Evolutionary conservation across 2,797 vertebrate genomes (phyloP).

Genomic region (Pagetopsis macropterus): DNA sequence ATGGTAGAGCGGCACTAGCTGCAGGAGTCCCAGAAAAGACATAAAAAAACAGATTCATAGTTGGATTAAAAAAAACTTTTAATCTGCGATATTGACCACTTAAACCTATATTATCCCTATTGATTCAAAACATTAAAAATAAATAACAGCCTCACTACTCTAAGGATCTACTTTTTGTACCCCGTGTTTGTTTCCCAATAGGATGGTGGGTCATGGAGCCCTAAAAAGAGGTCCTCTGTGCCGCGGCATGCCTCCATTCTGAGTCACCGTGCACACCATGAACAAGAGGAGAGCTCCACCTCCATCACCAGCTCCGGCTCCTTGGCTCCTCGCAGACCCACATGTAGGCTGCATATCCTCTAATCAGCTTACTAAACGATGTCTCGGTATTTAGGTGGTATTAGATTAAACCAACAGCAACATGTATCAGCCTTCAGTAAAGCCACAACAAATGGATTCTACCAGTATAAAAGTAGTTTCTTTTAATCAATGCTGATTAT

Average conservation of each 20-base stretch:
- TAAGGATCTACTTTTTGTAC: slow-evolving; percentile 26
- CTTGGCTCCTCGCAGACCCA: slow-evolving; percentile 89
- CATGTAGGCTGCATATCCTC: slow-evolving; percentile 84
- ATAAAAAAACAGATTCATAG: background rate
- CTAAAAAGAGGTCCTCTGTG: slow-evolving; percentile 92
- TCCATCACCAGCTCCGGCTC: slow-evolving; percentile 87
- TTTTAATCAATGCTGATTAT: background rate
- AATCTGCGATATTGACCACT: background rate
- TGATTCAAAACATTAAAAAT: background rate
- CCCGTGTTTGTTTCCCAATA: slow-evolving; percentile 66
- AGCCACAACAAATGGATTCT: background rate
- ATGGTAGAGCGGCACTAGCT: slow-evolving; percentile 10
- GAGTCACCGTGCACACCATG: slow-evolving; percentile 87
- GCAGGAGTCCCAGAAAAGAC: slow-evolving; percentile 18
- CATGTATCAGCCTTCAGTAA: background rate
- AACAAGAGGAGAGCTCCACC: slow-evolving; percentile 94
- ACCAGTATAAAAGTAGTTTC: background rate
- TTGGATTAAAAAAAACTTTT: background rate
- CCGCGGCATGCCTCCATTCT: slow-evolving; percentile 91
- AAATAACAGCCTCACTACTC: background rate
- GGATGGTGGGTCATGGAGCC: slow-evolving; percentile 93
- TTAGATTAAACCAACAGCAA: background rate
- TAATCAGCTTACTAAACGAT: slow-evolving; percentile 5
- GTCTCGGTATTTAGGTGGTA: background rate
- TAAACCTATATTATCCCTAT: background rate